These are phyloP conservation scores for Drosophila takahashii DNA, from an alignment of 1,140 invertebrate genomes.

Conservation along the genomic window DNA sequence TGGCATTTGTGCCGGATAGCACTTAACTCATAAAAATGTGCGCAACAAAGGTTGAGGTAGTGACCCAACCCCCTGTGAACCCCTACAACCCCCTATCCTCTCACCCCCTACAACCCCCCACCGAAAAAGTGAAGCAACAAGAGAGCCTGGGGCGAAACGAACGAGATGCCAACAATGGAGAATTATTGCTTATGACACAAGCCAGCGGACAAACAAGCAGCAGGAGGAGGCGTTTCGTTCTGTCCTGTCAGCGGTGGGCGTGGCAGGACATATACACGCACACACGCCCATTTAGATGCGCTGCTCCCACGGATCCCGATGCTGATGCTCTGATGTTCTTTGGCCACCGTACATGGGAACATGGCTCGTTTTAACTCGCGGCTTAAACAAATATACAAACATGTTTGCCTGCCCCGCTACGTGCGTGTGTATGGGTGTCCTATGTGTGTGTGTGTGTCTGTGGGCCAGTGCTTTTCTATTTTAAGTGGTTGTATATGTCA, in stretches of 20 bases:
- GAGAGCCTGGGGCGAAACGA: conserved; percentile 48
- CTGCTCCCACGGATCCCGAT: conserved; percentile 7
- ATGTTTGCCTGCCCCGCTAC: conserved; percentile 11
- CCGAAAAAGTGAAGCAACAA: conserved; percentile 50
- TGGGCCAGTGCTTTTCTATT: conserved; percentile 68
- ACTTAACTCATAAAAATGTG: conserved; percentile 81
- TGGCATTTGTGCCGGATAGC: conserved; percentile 67
- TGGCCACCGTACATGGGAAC: conserved; percentile 38
- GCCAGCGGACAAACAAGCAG: conserved; percentile 33
- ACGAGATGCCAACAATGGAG: conserved; percentile 65
- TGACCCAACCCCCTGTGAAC: not conserved
- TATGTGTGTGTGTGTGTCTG: conserved; percentile 12
- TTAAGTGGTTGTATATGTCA: conserved; percentile 82
- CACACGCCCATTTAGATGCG: conserved; percentile 40
- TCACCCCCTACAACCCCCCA: not conserved
- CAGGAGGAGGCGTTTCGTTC: not conserved
- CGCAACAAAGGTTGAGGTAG: conserved; percentile 50
- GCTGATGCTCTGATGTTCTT: conserved; percentile 33
- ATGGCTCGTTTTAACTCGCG: conserved; percentile 67
- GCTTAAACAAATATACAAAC: conserved; percentile 62
- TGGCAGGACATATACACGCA: conserved; percentile 21
- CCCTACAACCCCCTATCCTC: not conserved
- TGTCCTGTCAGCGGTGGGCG: conserved; percentile 32
- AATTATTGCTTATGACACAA: conserved; percentile 78
- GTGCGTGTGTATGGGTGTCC: conserved; percentile 9